Percentiles rank a stretch among this genome's conserved stretches.
Evolutionary conservation across 2,888 invertebrate genomes (phyloP).

Genomic region (Latrodectus hesperus): DNA sequence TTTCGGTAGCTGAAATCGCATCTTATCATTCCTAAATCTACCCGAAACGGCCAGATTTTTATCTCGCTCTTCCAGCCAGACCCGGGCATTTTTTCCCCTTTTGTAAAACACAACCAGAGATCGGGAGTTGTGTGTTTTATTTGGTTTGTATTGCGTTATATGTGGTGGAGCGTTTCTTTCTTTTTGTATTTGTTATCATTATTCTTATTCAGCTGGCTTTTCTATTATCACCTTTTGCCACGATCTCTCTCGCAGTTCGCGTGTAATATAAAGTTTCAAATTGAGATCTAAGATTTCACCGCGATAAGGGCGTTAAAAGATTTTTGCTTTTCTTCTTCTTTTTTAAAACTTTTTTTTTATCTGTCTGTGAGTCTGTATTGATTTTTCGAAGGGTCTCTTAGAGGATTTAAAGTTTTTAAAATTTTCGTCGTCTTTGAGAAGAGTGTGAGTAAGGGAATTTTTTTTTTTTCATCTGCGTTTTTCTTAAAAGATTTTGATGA

Average conservation of each 20-base stretch:
- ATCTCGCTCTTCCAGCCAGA: background rate
- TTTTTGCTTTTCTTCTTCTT: conserved; percentile 3
- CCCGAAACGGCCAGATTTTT: conserved; percentile 52
- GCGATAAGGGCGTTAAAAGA: conserved; percentile 22
- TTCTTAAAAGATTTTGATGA: no score
- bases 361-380: no score
- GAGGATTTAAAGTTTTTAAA: no score
- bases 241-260: conserved; percentile 22
- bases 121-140: conserved; percentile 38
- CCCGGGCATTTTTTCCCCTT: conserved; percentile 17
- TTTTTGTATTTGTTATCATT: conserved; percentile 25
- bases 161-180: background rate
- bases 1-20: conserved; percentile 46
- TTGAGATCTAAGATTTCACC: conserved; percentile 37
- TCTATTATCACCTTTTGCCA: conserved; percentile 40
- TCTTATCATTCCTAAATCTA: conserved; percentile 55
- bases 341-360: background rate
- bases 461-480: no score
- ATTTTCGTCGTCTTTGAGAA: no score
- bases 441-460: no score
- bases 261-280: conserved; percentile 58
- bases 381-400: no score
- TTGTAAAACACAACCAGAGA: conserved; percentile 9
- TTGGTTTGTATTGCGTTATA: conserved; percentile 37
- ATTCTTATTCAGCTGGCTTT: conserved; percentile 34